Base-by-base conservation (phyloP, 2,888 invertebrate genomes). In the Euzophera pinguis region DNA sequence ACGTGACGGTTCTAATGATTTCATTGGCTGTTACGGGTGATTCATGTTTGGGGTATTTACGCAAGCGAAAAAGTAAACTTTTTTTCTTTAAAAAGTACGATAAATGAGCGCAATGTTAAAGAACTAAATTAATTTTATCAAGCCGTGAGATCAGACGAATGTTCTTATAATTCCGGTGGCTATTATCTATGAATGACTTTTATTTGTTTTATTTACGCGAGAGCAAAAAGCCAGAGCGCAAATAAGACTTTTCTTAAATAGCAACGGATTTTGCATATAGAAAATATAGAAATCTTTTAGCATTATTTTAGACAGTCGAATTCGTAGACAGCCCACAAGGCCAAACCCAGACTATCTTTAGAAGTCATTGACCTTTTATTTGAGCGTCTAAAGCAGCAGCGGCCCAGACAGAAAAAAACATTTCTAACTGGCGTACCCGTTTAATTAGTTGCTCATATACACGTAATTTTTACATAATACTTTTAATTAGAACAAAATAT, bases 331-430 rank as follows among this genome's bases (percentile, higher is more conserved):
- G 70, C 67, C 68, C 67, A 71, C 78, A 81, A 81, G 80, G 80
- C 80, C 79, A 83, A 76, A 78, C 82, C 78, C 78, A 83, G 77
- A 80, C 83, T 73, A 69, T 74, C 71, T 77, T 72, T 62, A 65
- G 64, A 67, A 83, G 81, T 81, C 82, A 78, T 72, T 63, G 81
- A 81, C 71, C 82, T 73, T 63, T 57, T 56, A 22, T 22, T 22
- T 22, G 22, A 62, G 66, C 61, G 76, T 72, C 73, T 77, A 62
- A 68, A 56, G 67, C 70, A 68, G 67, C 67, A 69, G 68, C 67
- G 70, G 69, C 66, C 67, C 70, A 63, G 66, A 65, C 63, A 54
- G 48, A 55, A 67, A 71, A 71, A 66, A 56, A 68, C 65, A 69
- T 61, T 62, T 62, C 10, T 37, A 42, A 51, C 35, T 43, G 43